Conservation (phyloP, 2,113 vertebrate species). For the Laticauda laticaudata region DNA sequence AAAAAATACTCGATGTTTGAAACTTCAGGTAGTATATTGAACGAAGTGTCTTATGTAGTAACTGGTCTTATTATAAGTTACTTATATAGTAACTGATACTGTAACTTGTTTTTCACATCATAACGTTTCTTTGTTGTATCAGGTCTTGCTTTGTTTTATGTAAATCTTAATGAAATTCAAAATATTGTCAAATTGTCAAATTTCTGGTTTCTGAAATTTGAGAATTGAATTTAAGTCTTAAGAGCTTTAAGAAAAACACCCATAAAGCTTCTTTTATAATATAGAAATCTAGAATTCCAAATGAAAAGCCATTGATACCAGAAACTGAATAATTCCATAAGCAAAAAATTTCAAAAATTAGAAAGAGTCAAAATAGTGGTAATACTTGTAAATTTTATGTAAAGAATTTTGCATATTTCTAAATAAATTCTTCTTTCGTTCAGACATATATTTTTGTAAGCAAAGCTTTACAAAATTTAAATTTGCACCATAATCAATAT, state of each 20-base stretch:
- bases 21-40: no score
- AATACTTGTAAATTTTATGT: neutral
- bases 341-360: neutral
- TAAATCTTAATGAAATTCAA: neutral
- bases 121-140: neutral
- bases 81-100: no score
- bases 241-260: neutral
- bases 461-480: neutral
- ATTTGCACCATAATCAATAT: neutral
- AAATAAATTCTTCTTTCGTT: neutral
- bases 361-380: neutral
- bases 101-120: neutral
- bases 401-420: neutral
- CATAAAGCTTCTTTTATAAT: neutral
- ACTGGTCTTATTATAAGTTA: no score
- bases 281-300: neutral
- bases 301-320: neutral
- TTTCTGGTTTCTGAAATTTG: conserved; percentile 21
- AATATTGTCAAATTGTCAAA: neutral
- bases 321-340: neutral
- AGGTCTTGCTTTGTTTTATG: neutral
- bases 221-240: neutral
- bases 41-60: no score
- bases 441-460: neutral
- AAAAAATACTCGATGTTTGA: no score